Base-by-base conservation (phyloP, 2,888 invertebrate species). In the Tipula unca region DNA sequence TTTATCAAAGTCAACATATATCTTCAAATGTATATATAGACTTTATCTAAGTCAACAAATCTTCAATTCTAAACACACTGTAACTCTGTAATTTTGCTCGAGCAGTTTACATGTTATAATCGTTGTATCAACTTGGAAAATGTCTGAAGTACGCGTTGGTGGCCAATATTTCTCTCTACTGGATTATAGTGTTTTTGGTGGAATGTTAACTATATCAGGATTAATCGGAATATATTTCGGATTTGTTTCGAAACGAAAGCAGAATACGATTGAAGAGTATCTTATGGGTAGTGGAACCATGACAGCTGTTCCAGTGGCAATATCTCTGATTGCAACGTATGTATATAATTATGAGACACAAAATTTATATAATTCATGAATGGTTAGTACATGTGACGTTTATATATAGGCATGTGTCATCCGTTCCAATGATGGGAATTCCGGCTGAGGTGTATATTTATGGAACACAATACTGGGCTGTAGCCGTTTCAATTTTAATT, bases 401-500 rank as follows among this genome's bases (percentile, higher is more conserved):
- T 1, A 32, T n/a, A 32, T 83, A 5, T 6, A 83, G 83, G 0
- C 35, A 83, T 17, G 29, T 83, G 1, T 83, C 83, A 83, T 29
- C 83, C 1, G 35, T 83, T 5, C n/a, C 83, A 0, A 83, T 83
- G 8, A 17, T 35, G 35, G 83, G 83, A 13, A 83, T 35, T 32
- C 83, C 83, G 35, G 1, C 83, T 8, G 83, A 83, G 32, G 32
- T 83, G 6, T 83, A 83, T 35, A 8, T 29, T n/a, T 83, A 32
- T 14, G 83, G 83, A 1, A 83, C 32, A 4, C 83, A 83, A 32
- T 35, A 32, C 29, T 83, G 83, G 83, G 32, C 83, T 5, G 17
- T 83, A 32, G n/a, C 83, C 29, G n/a, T 83, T 3, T 86, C 87
- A 32, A 83, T 83, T 83, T 29, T 89, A 8, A 35, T 83, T n/a